Conservation (phyloP, 2,888 invertebrate species). For the Sphaerophoria rueppellii region DNA sequence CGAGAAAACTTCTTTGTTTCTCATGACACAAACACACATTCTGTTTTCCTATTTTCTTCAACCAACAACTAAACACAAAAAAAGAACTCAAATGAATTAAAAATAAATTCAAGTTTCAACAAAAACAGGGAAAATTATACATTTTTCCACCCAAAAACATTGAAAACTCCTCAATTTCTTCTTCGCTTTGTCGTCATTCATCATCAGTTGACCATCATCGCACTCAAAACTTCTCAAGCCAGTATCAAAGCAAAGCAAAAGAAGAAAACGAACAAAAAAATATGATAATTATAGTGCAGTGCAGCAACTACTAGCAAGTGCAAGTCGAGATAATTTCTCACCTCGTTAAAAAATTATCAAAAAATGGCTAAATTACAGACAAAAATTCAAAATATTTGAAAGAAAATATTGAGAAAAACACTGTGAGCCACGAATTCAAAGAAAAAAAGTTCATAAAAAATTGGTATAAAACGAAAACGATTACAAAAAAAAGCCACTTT, state of each 20-base stretch:
- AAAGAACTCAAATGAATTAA: slow-evolving; percentile 47
- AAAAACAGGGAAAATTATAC: slow-evolving; percentile 48
- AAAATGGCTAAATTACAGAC: slow-evolving; percentile 56
- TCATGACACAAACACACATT: slow-evolving; percentile 64
- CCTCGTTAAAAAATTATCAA: not conserved
- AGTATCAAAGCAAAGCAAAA: not conserved
- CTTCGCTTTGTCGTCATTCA: slow-evolving; percentile 63
- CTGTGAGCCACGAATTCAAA: slow-evolving; percentile 33
- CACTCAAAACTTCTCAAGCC: not conserved
- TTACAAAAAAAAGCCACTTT: slow-evolving; percentile 46
- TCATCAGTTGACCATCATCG: not conserved
- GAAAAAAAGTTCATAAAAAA: not conserved
- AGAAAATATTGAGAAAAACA: slow-evolving; percentile 25
- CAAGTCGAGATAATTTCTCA: slow-evolving; percentile 1
- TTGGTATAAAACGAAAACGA: slow-evolving; percentile 26
- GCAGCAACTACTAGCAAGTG: slow-evolving; percentile 39
- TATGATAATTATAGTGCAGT: slow-evolving; percentile 57
- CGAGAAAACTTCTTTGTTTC: slow-evolving; percentile 69
- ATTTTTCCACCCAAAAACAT: slow-evolving; percentile 39
- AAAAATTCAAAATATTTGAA: slow-evolving; percentile 36
- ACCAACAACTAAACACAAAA: slow-evolving; percentile 8
- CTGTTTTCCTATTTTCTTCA: slow-evolving; percentile 39
- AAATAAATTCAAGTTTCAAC: slow-evolving; percentile 52
- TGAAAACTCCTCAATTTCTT: slow-evolving; percentile 54
- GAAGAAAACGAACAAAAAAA: slow-evolving; percentile 20